Base-by-base conservation (phyloP, 2,888 invertebrate genomes). In the Chrysomela aeneicollis region DNA sequence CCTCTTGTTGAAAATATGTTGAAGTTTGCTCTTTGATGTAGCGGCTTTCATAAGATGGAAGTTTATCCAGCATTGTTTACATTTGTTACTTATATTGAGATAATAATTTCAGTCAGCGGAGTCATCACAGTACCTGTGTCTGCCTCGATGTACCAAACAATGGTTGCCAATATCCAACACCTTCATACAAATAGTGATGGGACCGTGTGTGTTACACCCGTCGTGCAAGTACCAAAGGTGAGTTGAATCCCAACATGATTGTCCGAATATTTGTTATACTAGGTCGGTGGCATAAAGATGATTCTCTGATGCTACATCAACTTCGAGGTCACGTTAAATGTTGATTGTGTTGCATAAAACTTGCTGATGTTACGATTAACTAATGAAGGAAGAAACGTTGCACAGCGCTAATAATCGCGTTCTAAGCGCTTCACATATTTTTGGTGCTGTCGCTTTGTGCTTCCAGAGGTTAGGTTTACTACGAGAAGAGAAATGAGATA, bases 111-210 rank as follows among this genome's bases (percentile, higher is more conserved):
- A 73, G 94, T 94, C 76, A 92, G 94, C 77, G 96, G 96, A 67
- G 95, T 97, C 85, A 95, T 97, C 81, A 95, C 97, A 61, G 94
- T 97, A 76, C 97, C 97, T 61, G 95, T 97, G 69, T 93, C 94
- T 49, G 93, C 94, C 64, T 94, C 95, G 68, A 95, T 97, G 92
- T 97, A 97, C 86, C 97, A 97, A 85, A 94, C 95, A 66, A 95
- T 97, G 87, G 93, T 96, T 80, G 94, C 95, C 61, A 93, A 93
- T 82, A 93, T 95, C 82, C 92, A 93, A 82, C 89, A 89, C 79
- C 86, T 92, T 73, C 89, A 89, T 76, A 86, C 88, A 57, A 87
- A 86, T 73, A 87, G 88, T 75, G 93, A 94, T 82, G 93, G 92
- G 76, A 90, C 90, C 52, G 91, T 94, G 77, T 93, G 93, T 85